phyloP scores from a whole-genome alignment of 1,140 invertebrate genomes.

The Calliopsis andreniformis region DNA sequence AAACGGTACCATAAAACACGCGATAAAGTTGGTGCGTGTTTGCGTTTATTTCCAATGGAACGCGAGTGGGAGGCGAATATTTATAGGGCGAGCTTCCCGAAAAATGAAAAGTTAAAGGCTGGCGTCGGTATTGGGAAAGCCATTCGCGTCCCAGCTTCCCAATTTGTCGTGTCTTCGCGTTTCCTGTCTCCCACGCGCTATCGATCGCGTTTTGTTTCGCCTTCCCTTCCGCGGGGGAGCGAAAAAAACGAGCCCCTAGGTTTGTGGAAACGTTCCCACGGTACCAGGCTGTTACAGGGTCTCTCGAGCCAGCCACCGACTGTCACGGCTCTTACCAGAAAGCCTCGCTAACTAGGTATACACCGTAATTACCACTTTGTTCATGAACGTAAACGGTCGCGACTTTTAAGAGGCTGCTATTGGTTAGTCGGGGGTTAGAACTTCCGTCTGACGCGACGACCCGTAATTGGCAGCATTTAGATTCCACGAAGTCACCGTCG shows the following conservation, averaged over 20 bases:
- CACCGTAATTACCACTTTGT: slow-evolving; percentile 52
- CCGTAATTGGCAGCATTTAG: slow-evolving; percentile 64
- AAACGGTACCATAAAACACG: background rate
- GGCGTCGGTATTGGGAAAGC: no score
- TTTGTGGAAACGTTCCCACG: background rate
- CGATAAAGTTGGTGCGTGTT: background rate
- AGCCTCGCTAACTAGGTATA: slow-evolving; percentile 41
- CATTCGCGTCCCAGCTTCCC: no score
- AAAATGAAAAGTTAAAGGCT: background rate
- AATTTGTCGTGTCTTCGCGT: background rate
- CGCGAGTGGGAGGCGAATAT: no score
- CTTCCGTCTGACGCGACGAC: slow-evolving; percentile 30
- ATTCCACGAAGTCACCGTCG: slow-evolving; percentile 52
- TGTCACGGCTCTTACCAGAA: slow-evolving; percentile 38
- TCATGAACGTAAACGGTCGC: slow-evolving; percentile 22
- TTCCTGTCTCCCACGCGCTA: background rate
- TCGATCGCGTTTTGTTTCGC: background rate
- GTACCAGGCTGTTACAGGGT: background rate
- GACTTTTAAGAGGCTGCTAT: slow-evolving; percentile 43
- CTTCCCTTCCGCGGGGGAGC: background rate
- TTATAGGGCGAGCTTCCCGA: background rate
- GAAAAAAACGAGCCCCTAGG: background rate
- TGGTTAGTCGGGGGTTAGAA: slow-evolving; percentile 55
- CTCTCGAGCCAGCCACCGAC: background rate
- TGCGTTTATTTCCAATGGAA: background rate